These are phyloP conservation scores for Latheticus oryzae DNA, from an alignment of 2,888 invertebrate genomes.

Conservation along the genomic window DNA sequence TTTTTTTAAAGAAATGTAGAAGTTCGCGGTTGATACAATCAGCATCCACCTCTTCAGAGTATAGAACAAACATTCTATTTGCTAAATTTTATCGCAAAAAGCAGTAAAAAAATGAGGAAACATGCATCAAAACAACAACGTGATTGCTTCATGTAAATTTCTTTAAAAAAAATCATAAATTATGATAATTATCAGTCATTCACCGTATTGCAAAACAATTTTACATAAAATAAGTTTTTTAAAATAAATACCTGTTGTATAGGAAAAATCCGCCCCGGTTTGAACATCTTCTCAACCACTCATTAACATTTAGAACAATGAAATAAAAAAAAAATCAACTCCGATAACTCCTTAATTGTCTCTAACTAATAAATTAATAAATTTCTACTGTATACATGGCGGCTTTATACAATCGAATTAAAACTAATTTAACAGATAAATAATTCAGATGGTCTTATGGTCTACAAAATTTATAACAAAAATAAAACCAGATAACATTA, in stretches of 20 bases:
- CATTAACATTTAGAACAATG: constrained; percentile 3
- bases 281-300: constrained; percentile 38
- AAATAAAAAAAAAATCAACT: constrained; percentile 19
- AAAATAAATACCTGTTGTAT: constrained; percentile 35
- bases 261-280: constrained; percentile 35
- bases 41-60: no score
- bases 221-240: no score
- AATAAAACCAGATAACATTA: constrained; percentile 25
- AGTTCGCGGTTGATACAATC: no score
- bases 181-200: constrained; percentile 18
- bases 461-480: constrained; percentile 20
- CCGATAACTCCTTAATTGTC: constrained; percentile 21
- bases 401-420: constrained; percentile 24
- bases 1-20: no score
- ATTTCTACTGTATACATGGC: constrained; percentile 27
- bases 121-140: constrained; percentile 2
- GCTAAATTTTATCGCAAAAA: no score
- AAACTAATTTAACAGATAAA: constrained; percentile 35
- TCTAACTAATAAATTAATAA: constrained; percentile 35
- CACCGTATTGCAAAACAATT: constrained; percentile 16
- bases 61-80: no score
- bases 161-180: constrained; percentile 8
- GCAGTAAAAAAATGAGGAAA: no score
- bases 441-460: no score
- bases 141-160: no score